A percentile compares a stretch with the other conserved stretches of the same genome.
Evolutionary conservation across 2,888 invertebrate species (phyloP).

Genomic region (Zaprionus obscuricornis): DNA sequence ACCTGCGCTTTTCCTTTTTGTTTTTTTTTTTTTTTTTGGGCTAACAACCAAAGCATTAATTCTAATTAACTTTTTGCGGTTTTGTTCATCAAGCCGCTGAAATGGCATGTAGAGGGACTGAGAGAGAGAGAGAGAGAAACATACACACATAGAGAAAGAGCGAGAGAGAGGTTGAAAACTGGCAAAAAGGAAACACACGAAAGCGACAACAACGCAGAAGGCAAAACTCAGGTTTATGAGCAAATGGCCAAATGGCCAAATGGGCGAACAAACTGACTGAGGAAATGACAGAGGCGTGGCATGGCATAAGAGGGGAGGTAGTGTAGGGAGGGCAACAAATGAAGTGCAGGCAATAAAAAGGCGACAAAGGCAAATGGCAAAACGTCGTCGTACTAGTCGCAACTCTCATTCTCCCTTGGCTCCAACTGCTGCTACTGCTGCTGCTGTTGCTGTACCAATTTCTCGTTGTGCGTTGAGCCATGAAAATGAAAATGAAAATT

Average conservation of each 20-base stretch:
- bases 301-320: too few relatives aligned
- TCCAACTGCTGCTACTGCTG: not conserved
- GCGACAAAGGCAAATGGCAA: conserved; percentile 77
- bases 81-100: conserved; percentile 45
- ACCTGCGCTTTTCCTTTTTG: conserved; percentile 29
- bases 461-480: conserved; percentile 64
- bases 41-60: conserved; percentile 64
- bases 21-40: conserved; percentile 7
- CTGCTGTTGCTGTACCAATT: not conserved
- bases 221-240: conserved; percentile 57
- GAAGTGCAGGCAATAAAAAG: conserved; percentile 79
- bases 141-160: conserved; percentile 19
- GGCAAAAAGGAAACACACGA: too few relatives aligned
- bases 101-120: conserved; percentile 18
- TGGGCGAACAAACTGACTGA: too few relatives aligned
- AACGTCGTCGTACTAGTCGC: conserved; percentile 35
- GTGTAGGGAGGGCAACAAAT: conserved; percentile 59
- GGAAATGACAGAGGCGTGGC: too few relatives aligned
- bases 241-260: conserved; percentile 52
- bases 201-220: too few relatives aligned
- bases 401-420: too few relatives aligned
- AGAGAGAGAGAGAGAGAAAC: not conserved
- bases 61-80: conserved; percentile 79
- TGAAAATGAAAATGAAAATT: conserved; percentile 79
- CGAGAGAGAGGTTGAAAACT: not conserved